Conservation (phyloP, 2,113 vertebrate genomes). For the Saimiri boliviensis region DNA sequence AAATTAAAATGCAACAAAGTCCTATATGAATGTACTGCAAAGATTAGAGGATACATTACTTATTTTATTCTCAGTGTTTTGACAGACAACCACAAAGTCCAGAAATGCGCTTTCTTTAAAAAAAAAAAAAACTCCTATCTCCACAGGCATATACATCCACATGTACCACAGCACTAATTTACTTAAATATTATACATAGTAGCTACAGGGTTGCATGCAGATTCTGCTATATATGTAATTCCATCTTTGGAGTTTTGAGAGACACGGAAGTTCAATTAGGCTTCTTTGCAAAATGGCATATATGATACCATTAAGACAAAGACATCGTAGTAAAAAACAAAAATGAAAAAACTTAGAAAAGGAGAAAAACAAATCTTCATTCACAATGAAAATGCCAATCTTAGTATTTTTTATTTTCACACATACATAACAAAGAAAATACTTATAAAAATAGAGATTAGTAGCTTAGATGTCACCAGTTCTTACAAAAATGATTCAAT, state of each 20-base stretch:
- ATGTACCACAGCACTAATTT: background rate
- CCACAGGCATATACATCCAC: background rate
- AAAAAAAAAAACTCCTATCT: background rate
- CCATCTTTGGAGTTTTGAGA: background rate
- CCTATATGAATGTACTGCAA: background rate
- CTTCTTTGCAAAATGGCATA: background rate
- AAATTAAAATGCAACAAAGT: background rate
- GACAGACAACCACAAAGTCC: fast-evolving
- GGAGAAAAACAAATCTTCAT: background rate
- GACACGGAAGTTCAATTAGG: background rate
- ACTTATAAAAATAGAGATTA: background rate
- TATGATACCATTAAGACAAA: background rate
- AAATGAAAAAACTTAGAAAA: background rate
- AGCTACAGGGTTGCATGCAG: background rate
- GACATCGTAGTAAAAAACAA: background rate
- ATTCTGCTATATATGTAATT: background rate
- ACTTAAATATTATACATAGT: background rate
- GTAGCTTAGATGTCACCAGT: background rate
- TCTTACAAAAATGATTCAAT: constrained; percentile 52
- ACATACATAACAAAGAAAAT: constrained; percentile 14
- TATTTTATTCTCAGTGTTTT: background rate
- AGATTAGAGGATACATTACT: background rate
- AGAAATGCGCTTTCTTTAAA: background rate
- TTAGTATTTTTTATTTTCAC: background rate
- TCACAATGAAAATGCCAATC: background rate